Conservation (phyloP, 1,140 invertebrate genomes). For the Trichogramma pretiosum region DNA sequence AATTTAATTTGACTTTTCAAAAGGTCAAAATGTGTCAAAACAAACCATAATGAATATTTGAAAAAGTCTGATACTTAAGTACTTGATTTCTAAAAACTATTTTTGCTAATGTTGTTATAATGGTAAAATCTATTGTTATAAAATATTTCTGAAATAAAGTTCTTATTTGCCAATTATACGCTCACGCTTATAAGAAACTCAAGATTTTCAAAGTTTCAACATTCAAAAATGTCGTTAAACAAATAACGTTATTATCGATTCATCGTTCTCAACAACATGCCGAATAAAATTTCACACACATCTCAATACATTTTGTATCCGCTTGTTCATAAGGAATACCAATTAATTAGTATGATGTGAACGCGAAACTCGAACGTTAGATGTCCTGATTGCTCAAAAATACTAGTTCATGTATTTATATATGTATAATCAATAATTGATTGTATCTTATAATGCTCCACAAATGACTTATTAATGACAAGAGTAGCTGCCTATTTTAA, state of each 20-base stretch:
- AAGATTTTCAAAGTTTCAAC: conserved; percentile 10
- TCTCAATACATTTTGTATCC: conserved; percentile 22
- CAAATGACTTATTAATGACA: too few species aligned
- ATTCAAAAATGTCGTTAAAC: conserved; percentile 2
- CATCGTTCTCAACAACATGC: conserved; percentile 22
- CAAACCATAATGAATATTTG: too few species aligned
- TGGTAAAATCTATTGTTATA: too few species aligned
- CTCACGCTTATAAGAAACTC: conserved; percentile 19
- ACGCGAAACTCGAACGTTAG: conserved; percentile 33
- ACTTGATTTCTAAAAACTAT: too few species aligned
- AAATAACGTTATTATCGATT: conserved; percentile 15
- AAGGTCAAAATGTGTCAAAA: too few species aligned
- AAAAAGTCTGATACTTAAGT: too few species aligned
- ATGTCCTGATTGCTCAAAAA: conserved; percentile 34
- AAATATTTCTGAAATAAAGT: too few species aligned
- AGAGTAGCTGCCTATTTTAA: too few species aligned
- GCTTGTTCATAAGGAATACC: conserved; percentile 20
- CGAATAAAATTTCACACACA: conserved; percentile 27
- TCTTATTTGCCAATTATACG: conserved; percentile 6
- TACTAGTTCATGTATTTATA: conserved; percentile 36
- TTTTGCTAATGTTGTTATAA: too few species aligned
- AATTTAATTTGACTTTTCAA: too few species aligned
- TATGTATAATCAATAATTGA: conserved; percentile 28
- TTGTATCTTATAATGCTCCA: too few species aligned
- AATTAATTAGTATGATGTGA: conserved; percentile 35